Base-by-base conservation (phyloP, 2,797 vertebrate species). In the Falco cherrug region DNA sequence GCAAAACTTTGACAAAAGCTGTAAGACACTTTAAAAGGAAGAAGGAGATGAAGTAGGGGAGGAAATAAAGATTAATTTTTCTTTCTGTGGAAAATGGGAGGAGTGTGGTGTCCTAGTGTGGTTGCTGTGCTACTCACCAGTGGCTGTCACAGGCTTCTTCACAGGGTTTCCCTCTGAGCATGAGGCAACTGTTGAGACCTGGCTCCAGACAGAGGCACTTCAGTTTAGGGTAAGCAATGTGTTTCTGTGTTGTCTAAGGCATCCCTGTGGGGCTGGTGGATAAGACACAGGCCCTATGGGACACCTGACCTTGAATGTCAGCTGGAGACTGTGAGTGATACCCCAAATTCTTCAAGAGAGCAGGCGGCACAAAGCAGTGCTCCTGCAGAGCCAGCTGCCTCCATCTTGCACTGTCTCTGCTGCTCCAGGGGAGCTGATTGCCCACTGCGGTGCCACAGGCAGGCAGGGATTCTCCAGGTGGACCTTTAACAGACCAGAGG, bases 401-500 rank as follows among this genome's bases (percentile, higher is more conserved):
- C 24, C 60, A 9, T 19, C 39, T 64, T 68, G 54, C 18, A 5
- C 12, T 45, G 31, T 18, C 39, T 2, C 0, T n/a, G 37, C 13
- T 50, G 22, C 31, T 63, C 35, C 3, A 2, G 25, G 26, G 4
- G 53, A 37, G 26, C 33, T 45, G n/a, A 31, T 3, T 68, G 26
- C 25, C 29, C 45, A 59, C 17, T 0, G 0, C 13, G 7, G 5
- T 81, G 35, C 35, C 33, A 18, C 13, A 57, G 21, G 8, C 2
- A 1, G 33, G 22, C 19, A 64, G 19, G 17, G 10, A 24, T 78
- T 71, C 29, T 71, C 43, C 48, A 35, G 26, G 10, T 8, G 8
- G 43, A 26, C 33, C 16, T 87, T 70, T 48, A 54, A 61, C 37
- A 70, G 43, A 41, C 22, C n/a, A 41, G 26, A 68, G 20, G 21